A percentile compares a stretch with the other conserved stretches of the same genome.
phyloP scores from a whole-genome alignment of 30 jellyfish, hydroid and myxozoan species.

The Catostylus mosaicus region DNA sequence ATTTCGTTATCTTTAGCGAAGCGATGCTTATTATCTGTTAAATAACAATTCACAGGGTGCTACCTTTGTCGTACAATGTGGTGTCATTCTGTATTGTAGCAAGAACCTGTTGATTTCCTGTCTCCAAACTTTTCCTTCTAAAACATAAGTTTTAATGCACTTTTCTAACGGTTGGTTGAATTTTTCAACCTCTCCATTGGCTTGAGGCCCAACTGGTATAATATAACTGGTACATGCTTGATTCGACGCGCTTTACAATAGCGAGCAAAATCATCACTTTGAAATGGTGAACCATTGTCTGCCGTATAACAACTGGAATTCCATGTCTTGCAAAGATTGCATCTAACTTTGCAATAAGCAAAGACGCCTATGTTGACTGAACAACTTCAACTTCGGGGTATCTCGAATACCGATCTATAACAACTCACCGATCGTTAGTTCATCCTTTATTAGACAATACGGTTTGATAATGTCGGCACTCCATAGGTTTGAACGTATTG shows the following conservation, averaged over 20 bases:
- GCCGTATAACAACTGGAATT: conserved; percentile 15
- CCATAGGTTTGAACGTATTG: conserved; percentile 11
- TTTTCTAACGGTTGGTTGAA: conserved; percentile 36
- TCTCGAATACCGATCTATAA: conserved; percentile 30
- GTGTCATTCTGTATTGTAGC: conserved; percentile 37
- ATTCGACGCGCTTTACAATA: conserved; percentile 15
- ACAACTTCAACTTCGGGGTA: conserved; percentile 66
- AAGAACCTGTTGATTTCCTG: conserved; percentile 59
- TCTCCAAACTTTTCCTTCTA: conserved; percentile 53
- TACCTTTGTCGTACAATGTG: conserved; percentile 47
- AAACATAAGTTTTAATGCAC: conserved; percentile 23
- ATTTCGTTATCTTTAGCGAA: conserved; percentile 25
- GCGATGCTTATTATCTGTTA: conserved; percentile 21
- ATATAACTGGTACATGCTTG: conserved; percentile 5
- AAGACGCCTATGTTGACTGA: conserved; percentile 20
- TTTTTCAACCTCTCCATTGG: conserved; percentile 52
- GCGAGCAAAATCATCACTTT: conserved; percentile 26
- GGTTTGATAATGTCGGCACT: too few relatives aligned
- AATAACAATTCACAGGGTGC: conserved; percentile 50
- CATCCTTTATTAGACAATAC: too few relatives aligned
- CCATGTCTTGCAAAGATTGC: conserved; percentile 38
- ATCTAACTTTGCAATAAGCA: conserved; percentile 27
- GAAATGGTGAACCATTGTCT: conserved; percentile 76
- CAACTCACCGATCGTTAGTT: too few relatives aligned
- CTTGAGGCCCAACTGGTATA: conserved; percentile 59